These are phyloP conservation scores for Mionectes macconnelli DNA, from an alignment of 2,113 vertebrate species.

Conservation along the genomic window DNA sequence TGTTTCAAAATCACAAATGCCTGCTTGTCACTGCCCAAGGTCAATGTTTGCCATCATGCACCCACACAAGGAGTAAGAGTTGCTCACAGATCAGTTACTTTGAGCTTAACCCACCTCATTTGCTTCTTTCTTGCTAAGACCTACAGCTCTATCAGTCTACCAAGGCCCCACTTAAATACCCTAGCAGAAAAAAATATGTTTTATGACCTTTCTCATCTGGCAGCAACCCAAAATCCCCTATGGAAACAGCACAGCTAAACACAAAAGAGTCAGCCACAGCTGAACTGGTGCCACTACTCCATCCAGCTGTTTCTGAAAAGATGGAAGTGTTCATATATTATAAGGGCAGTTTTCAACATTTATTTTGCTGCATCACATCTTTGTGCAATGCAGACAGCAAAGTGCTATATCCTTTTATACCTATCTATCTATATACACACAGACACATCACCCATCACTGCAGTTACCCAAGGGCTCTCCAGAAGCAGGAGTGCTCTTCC, in stretches of 20 bases:
- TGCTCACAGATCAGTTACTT: not conserved
- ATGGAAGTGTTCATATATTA: not conserved
- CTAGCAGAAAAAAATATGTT: not conserved
- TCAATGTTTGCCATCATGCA: accelerated
- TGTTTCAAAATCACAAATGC: not conserved
- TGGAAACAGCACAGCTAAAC: not conserved
- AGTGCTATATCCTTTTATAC: not conserved
- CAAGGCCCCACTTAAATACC: not conserved
- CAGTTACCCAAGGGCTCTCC: not conserved
- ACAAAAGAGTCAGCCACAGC: not conserved
- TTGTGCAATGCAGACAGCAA: not conserved
- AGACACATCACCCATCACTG: not conserved
- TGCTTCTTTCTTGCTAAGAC: not conserved
- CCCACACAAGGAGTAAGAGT: not conserved
- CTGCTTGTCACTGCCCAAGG: accelerated
- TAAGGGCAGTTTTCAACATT: not conserved
- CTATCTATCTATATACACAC: not conserved
- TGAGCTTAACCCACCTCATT: not conserved
- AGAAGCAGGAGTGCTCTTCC: not conserved
- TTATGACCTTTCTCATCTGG: not conserved
- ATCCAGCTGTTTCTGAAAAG: not conserved
- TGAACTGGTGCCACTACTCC: not conserved
- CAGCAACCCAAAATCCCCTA: not conserved
- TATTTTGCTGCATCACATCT: not conserved
- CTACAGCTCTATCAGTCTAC: not conserved